Conservation (phyloP, 2,113 vertebrate genomes). For the Charina bottae region DNA sequence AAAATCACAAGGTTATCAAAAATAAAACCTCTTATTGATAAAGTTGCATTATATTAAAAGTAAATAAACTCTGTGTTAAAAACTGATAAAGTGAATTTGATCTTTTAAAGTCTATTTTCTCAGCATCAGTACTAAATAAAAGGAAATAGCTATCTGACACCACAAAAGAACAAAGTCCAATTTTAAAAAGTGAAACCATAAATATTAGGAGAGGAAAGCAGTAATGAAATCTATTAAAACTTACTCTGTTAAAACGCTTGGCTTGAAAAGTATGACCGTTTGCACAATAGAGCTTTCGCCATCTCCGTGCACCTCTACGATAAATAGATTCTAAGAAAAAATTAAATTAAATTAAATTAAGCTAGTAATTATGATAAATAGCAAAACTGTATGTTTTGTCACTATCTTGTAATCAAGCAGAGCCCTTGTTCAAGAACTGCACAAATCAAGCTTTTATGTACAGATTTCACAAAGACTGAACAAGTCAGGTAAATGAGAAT, state of each 20-base stretch:
- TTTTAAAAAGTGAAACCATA: conserved; percentile 27
- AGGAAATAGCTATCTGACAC: neutral
- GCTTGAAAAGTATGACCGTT: conserved; percentile 98
- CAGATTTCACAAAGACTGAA: neutral
- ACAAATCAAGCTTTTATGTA: neutral
- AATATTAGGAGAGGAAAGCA: conserved; percentile 35
- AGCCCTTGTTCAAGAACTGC: neutral
- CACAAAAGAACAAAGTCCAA: conserved; percentile 14
- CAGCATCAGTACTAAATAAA: conserved; percentile 1
- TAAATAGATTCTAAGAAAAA: conserved; percentile 94
- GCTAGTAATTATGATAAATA: neutral
- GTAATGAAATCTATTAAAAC: conserved; percentile 29
- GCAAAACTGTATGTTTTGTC: neutral
- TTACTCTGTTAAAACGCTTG: conserved; percentile 97
- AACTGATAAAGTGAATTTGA: conserved; percentile 10
- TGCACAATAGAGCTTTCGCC: conserved; percentile 98
- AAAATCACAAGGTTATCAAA: conserved; percentile 13
- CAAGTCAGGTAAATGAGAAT: neutral
- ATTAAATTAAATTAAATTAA: conserved; percentile 46
- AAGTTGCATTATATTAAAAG: conserved; percentile 13
- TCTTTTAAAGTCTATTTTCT: neutral
- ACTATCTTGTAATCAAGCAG: neutral
- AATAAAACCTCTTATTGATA: neutral
- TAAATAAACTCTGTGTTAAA: conserved; percentile 19
- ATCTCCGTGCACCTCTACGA: conserved; percentile 92